phyloP scores from a whole-genome alignment of 2,797 vertebrate genomes.

The Pelochelys cantorii region DNA sequence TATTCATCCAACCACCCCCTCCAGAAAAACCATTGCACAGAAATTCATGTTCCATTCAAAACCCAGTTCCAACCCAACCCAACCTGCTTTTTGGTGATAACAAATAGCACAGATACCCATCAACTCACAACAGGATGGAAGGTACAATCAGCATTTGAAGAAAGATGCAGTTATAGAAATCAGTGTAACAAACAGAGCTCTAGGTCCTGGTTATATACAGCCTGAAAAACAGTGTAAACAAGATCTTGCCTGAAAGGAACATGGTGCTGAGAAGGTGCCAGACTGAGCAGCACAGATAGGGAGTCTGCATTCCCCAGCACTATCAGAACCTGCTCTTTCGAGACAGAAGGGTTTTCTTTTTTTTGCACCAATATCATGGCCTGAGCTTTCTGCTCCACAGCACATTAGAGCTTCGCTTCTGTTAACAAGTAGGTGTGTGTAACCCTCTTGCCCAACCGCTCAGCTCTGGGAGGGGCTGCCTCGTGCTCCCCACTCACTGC shows the following conservation, averaged over 20 bases:
- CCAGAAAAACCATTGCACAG: background rate
- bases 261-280: slow-evolving; percentile 13
- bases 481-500: background rate
- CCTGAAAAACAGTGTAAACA: slow-evolving; percentile 54
- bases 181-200: slow-evolving; percentile 43
- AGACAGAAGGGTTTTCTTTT: background rate
- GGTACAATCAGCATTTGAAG: slow-evolving; percentile 44
- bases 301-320: background rate
- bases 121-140: slow-evolving; percentile 7
- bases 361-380: background rate
- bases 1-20: background rate
- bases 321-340: background rate
- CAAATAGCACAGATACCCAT: slow-evolving; percentile 32
- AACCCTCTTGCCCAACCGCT: background rate
- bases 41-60: background rate
- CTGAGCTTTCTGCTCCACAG: background rate
- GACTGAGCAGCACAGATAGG: slow-evolving; percentile 25
- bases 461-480: background rate
- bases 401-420: background rate
- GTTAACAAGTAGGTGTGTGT: background rate
- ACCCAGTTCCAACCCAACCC: background rate
- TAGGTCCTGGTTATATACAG: slow-evolving; percentile 39
- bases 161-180: slow-evolving; percentile 46
- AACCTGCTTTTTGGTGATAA: slow-evolving; percentile 23
- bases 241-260: slow-evolving; percentile 26